A percentile compares a stretch with the other conserved stretches of the same genome.
These are phyloP conservation scores for Cryptotermes secundus DNA, from an alignment of 1,140 invertebrate species.

Conservation along the genomic window DNA sequence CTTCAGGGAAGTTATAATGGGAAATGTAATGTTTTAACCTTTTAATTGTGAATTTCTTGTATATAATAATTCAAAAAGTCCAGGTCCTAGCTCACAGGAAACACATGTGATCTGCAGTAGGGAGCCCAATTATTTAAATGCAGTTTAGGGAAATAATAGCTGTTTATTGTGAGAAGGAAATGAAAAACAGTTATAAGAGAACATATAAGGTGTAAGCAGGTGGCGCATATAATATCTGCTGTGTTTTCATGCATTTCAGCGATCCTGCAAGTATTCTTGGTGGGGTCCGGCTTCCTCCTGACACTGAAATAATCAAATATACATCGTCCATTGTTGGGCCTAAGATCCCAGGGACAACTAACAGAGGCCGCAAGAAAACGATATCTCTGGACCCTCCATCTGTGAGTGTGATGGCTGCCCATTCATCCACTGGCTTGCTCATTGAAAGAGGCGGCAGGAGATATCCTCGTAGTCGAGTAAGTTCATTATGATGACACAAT, in stretches of 20 bases:
- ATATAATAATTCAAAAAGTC: no score
- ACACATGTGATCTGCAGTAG: no score
- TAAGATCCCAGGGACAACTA: constrained; percentile 77
- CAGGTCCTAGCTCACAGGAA: no score
- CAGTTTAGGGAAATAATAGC: no score
- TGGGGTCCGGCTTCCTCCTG: constrained; percentile 77
- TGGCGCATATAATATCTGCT: no score
- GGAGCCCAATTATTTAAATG: no score
- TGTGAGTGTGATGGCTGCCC: constrained; percentile 61
- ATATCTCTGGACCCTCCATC: constrained; percentile 79
- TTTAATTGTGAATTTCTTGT: no score
- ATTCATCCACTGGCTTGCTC: constrained; percentile 46
- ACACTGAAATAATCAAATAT: constrained; percentile 87
- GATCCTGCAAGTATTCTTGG: constrained; percentile 70
- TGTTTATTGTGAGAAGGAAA: no score
- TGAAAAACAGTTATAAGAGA: no score
- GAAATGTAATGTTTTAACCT: not conserved
- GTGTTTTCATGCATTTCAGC: not conserved
- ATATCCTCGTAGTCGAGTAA: constrained; percentile 15
- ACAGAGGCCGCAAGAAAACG: constrained; percentile 80
- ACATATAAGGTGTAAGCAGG: no score
- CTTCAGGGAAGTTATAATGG: not conserved
- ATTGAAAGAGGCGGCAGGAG: constrained; percentile 49
- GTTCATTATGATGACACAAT: no score
- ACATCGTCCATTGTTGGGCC: constrained; percentile 81